A percentile compares a stretch with the other conserved stretches of the same genome.
Conservation (phyloP, 1,140 invertebrate genomes). For the Stenopsyche tienmushanensis region DNA sequence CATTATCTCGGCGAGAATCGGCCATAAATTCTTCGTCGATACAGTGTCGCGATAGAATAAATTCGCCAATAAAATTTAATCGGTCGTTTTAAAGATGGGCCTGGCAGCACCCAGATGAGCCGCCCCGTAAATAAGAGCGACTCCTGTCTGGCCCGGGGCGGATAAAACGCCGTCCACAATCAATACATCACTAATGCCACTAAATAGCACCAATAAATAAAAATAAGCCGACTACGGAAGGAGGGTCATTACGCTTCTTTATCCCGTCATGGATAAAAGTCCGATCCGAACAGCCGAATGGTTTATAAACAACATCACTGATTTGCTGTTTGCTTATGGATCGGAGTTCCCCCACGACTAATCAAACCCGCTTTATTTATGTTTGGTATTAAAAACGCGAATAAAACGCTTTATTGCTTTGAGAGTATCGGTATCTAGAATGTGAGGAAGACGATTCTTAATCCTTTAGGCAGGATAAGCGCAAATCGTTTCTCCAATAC, state of each 20-base stretch:
- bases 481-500: too few species aligned
- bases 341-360: too few species aligned
- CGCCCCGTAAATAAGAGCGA: slow-evolving; percentile 3
- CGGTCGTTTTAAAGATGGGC: slow-evolving; percentile 15
- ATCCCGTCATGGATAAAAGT: slow-evolving; percentile 3
- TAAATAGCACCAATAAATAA: slow-evolving; percentile 13
- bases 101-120: slow-evolving; percentile 9
- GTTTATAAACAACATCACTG: too few species aligned
- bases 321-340: too few species aligned
- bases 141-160: neutral
- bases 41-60: slow-evolving; percentile 3
- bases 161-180: slow-evolving; percentile 11
- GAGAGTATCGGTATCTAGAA: too few species aligned
- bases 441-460: too few species aligned
- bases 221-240: slow-evolving; percentile 12
- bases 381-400: too few species aligned
- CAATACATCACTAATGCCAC: slow-evolving; percentile 22
- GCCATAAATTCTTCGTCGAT: neutral
- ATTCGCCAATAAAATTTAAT: slow-evolving; percentile 23
- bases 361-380: too few species aligned
- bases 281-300: neutral
- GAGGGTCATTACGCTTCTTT: slow-evolving; percentile 4
- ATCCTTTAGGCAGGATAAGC: too few species aligned
- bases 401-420: too few species aligned
- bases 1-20: slow-evolving; percentile 1